Conservation (phyloP, 2,797 vertebrate species). For the Catharus ustulatus region DNA sequence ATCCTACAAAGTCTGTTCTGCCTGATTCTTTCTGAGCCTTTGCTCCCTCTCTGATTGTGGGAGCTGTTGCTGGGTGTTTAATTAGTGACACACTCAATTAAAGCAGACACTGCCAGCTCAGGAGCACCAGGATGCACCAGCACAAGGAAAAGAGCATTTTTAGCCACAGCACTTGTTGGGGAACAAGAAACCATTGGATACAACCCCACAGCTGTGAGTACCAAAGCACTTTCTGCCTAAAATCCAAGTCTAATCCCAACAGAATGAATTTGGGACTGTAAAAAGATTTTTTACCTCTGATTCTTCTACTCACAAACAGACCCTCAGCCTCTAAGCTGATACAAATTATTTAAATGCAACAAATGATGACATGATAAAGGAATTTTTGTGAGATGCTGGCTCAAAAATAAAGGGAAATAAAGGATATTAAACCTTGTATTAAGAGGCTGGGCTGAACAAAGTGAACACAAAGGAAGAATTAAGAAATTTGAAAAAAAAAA, state of each 20-base stretch:
- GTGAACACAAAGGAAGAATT: conserved; percentile 37
- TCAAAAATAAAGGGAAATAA: neutral
- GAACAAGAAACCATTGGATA: neutral
- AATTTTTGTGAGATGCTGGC: neutral
- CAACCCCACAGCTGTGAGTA: neutral
- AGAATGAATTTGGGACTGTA: neutral
- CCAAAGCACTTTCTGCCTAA: neutral
- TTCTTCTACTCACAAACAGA: neutral
- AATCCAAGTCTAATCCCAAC: neutral
- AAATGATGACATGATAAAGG: neutral
- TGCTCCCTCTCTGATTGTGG: neutral
- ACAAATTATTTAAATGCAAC: conserved; percentile 5
- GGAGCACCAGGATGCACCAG: neutral
- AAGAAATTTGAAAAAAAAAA: neutral
- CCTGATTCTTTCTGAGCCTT: neutral
- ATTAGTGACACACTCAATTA: neutral
- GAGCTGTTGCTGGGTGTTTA: neutral
- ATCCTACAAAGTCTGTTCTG: neutral
- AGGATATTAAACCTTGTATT: neutral
- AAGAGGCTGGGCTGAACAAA: conserved; percentile 9
- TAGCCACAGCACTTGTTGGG: neutral
- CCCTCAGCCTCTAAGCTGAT: neutral
- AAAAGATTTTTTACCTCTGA: neutral
- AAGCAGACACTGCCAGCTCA: neutral
- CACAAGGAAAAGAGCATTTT: neutral